Evolutionary conservation across 2,888 invertebrate species (phyloP).

Genomic region (Prosopocoilus inquinatus): DNA sequence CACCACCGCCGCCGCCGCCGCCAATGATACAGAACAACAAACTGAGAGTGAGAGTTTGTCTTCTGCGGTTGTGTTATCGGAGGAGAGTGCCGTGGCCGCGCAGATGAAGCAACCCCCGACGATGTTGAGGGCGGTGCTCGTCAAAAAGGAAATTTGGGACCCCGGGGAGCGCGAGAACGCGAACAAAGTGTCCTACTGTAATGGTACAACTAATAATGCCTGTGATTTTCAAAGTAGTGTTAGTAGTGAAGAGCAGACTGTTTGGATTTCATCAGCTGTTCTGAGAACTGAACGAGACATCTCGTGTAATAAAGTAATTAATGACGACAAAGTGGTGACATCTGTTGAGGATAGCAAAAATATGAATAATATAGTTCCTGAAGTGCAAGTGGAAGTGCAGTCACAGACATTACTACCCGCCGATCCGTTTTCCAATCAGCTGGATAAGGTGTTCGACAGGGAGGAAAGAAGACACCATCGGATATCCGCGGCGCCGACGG

Average conservation of each 20-base stretch:
- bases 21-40: neutral
- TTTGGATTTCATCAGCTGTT: conserved; percentile 53
- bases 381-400: conserved; percentile 39
- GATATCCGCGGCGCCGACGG: conserved; percentile 43
- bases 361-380: conserved; percentile 43
- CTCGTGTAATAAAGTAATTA: neutral
- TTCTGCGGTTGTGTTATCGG: conserved; percentile 25
- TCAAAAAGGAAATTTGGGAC: conserved; percentile 67
- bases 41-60: neutral
- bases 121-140: conserved; percentile 40
- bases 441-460: conserved; percentile 70
- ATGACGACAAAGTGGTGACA: conserved; percentile 35
- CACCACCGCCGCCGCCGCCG: no score
- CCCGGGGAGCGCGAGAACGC: conserved; percentile 58
- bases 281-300: conserved; percentile 29
- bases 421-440: conserved; percentile 69
- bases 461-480: conserved; percentile 57
- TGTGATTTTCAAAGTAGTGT: conserved; percentile 45
- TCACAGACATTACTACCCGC: conserved; percentile 54
- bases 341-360: conserved; percentile 36
- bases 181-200: conserved; percentile 17
- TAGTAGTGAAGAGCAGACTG: conserved; percentile 38
- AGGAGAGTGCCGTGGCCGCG: conserved; percentile 22
- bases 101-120: conserved; percentile 32
- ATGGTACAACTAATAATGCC: conserved; percentile 43